Evolutionary conservation across 1,140 invertebrate genomes (phyloP).

Genomic region (Cardiocondyla obscurior): DNA sequence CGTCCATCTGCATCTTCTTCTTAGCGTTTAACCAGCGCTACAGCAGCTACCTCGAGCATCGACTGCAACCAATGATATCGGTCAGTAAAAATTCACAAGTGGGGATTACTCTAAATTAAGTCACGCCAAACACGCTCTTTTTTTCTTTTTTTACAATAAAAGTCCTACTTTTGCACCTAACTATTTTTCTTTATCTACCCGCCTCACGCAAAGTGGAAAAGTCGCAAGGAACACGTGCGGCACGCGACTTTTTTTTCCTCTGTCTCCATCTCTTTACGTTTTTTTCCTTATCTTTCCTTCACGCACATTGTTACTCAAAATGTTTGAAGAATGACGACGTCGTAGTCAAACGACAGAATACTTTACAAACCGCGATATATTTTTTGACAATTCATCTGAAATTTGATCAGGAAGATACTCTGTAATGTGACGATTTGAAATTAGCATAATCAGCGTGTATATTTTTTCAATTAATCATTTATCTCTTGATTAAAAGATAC

Average conservation of each 20-base stretch:
- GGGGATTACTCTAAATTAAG: slow-evolving; percentile 71
- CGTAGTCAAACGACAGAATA: background rate
- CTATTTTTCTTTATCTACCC: slow-evolving; percentile 19
- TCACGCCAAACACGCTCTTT: slow-evolving; percentile 73
- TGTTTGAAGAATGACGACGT: background rate
- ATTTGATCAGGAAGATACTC: background rate
- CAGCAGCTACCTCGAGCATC: slow-evolving; percentile 81
- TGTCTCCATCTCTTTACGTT: slow-evolving; percentile 17
- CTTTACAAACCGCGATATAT: background rate
- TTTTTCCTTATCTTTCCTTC: background rate
- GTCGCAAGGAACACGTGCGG: background rate
- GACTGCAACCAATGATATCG: slow-evolving; percentile 79
- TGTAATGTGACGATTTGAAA: background rate
- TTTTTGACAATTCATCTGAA: background rate
- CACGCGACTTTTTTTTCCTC: slow-evolving; percentile 54
- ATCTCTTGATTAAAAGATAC: too few relatives aligned
- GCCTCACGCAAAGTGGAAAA: background rate
- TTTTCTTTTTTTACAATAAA: slow-evolving; percentile 69
- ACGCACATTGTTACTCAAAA: background rate
- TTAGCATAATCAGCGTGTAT: slow-evolving; percentile 2
- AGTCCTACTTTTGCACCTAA: slow-evolving; percentile 71
- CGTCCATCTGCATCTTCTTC: slow-evolving; percentile 81
- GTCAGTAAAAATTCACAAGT: slow-evolving; percentile 76
- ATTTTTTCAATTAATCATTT: background rate
- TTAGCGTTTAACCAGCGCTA: slow-evolving; percentile 81